Evolutionary conservation across 2,113 vertebrate genomes (phyloP), one percentile per base, ranked within the genome.

Genomic region (Sylvia atricapilla): DNA sequence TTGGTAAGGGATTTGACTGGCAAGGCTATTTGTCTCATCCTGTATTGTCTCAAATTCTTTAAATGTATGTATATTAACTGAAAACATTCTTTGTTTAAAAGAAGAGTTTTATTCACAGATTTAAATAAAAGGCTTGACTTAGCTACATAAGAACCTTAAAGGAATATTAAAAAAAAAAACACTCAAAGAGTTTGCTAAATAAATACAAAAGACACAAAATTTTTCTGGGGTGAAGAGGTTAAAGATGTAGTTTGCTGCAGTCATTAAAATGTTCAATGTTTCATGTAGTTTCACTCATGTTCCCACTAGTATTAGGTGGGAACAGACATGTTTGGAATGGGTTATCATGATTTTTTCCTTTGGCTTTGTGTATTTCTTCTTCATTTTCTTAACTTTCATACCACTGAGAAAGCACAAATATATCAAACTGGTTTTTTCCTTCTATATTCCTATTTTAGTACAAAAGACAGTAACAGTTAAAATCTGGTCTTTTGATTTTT

Each of bases 211-310:
- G 5, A 41, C 11, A 28, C 2, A 76, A 87, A 73, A 79, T 30
- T 6, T 5, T 1, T 6, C 28, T 53, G 15, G 3, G 2, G 1
- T 41, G 7, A 31, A 63, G 15, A 76, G 6, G 17, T 20, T 77
- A 64, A 68, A 81, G 19, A 24, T 23, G 33, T 7, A 39, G 18
- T 41, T 88, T 62, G 13, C 5, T 70, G 18, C 8, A 37, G 11
- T 68, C 30, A 16, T 30, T 43, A 10, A 41, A 18, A 35, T 37
- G 7, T 19, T 67, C 10, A 46, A 0, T 43, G 28, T 79, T 82
- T 46, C 2, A 0, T 21, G 5, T 50, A 6, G 6, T 47, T 90
- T 91, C n/a, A 24, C 6, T 31, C 9, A 11, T 1, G n/a, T n/a
- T n/a, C n/a, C n/a, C n/a, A 37, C 15, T 19, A 66, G 2, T 47